These are phyloP conservation scores for Falco concolor DNA, from an alignment of 2,797 vertebrate species.

Conservation along the genomic window DNA sequence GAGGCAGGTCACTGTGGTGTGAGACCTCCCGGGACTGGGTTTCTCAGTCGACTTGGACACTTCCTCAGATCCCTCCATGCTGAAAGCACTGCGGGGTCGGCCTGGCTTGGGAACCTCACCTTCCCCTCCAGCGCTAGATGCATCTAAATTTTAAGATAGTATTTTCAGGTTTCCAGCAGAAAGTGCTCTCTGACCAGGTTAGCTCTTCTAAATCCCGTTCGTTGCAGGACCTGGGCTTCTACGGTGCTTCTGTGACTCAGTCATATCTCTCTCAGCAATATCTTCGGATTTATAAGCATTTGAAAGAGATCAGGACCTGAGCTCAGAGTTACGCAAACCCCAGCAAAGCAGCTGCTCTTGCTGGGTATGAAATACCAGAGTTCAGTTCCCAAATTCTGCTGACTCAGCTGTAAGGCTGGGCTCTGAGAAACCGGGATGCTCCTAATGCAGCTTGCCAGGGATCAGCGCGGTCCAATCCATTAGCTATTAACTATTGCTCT, in stretches of 20 bases:
- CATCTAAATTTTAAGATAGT: too few relatives aligned
- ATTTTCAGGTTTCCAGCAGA: background rate
- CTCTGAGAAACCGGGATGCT: rapidly evolving
- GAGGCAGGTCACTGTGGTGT: background rate
- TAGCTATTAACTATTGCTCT: slow-evolving; percentile 46
- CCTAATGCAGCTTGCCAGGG: background rate
- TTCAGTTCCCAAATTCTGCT: background rate
- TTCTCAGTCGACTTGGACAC: background rate
- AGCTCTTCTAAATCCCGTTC: background rate
- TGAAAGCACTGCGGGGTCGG: rapidly evolving
- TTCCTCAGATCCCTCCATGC: background rate
- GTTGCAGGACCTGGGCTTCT: background rate
- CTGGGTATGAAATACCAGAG: background rate
- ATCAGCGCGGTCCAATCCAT: background rate
- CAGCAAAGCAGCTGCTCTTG: background rate
- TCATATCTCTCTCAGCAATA: background rate
- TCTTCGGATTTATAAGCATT: background rate
- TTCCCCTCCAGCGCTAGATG: background rate
- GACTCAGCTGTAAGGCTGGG: background rate
- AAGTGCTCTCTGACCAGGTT: background rate
- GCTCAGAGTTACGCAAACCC: rapidly evolving
- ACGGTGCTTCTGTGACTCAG: background rate
- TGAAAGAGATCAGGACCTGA: background rate
- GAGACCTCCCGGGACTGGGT: background rate
- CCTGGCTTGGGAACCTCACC: background rate